Conservation (phyloP, 2,113 vertebrate species). For the Nothocercus nigrocapillus region DNA sequence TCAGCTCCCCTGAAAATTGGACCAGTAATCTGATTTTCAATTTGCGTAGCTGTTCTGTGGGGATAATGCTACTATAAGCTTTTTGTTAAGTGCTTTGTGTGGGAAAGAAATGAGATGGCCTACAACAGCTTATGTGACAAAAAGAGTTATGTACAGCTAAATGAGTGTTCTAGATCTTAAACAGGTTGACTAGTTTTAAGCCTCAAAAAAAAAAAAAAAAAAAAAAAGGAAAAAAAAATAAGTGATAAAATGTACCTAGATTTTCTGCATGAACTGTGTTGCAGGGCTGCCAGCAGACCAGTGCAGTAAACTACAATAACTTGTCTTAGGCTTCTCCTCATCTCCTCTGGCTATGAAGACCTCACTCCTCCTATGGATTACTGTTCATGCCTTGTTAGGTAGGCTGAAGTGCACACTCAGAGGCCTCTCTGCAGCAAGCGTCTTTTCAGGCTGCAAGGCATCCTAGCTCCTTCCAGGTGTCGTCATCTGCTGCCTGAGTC, state of each 20-base stretch:
- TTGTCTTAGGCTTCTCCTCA: not conserved
- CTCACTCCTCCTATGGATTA: not conserved
- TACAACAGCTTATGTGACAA: accelerated
- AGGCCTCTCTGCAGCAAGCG: not conserved
- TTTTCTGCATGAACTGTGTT: not conserved
- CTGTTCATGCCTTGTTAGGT: not conserved
- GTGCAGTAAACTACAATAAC: not conserved
- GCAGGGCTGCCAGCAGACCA: not conserved
- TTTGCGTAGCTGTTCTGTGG: not conserved
- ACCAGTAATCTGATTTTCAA: not conserved
- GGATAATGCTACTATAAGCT: not conserved
- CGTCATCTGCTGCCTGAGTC: not conserved
- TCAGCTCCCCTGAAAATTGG: not conserved
- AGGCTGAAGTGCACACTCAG: not conserved
- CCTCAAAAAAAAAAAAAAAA: too few relatives aligned
- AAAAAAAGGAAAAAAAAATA: not conserved
- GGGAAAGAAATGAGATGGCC: not conserved
- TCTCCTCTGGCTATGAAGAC: not conserved
- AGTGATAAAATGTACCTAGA: not conserved
- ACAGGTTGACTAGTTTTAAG: not conserved
- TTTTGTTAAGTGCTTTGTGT: not conserved
- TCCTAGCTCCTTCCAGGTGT: not conserved
- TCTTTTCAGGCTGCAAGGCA: not conserved
- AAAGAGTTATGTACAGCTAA: not conserved
- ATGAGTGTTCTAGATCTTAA: not conserved